Base-by-base conservation (phyloP, 2,888 invertebrate species). In the Caradrina clavipalpis region DNA sequence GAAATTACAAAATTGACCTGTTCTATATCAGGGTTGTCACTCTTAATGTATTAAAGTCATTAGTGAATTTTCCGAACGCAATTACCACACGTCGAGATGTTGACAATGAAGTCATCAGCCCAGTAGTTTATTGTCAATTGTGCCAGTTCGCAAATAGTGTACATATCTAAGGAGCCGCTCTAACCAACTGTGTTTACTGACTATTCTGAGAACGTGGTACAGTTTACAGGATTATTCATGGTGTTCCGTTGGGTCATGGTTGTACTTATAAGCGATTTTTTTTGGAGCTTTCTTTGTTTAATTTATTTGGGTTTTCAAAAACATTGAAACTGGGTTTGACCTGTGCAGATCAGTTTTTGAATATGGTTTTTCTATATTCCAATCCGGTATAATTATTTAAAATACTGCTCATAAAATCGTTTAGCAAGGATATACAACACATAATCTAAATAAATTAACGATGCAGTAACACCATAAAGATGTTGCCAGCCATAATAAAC, bases 91-190 rank as follows among this genome's bases (percentile, higher is more conserved):
- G 61, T 71, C 47, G 62, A 17, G 15, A 17, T 80, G 72, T 73
- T 70, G 62, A 72, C 66, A 19, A 67, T 91, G 91, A 90, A 87
- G 89, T 91, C 92, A 92, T 85, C 81, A 76, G 81, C 72, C 76
- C 79, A 74, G 72, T 51, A 17, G 72, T 76, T 84, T 85, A 91
- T 93, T 92, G 89, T 86, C 91, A 92, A 89, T 92, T 93, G 92
- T 88, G 88, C 93, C 85, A 92, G 85, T 90, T 92, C 66, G 63
- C 60, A 51, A 69, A 76, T 84, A 84, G 74, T 84, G 83, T 83
- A 80, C 79, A 81, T 77, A 83, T 86, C 83, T 86, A 84, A 86
- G 83, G 78, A 81, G 83, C 76, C 70, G 78, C 77, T 75, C 2
- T 53, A 50, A 47, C 47, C 7, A 31, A 59, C 26, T 56, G 26